phyloP scores from a whole-genome alignment of 2,113 vertebrate genomes.

The Calidris pygmaea region DNA sequence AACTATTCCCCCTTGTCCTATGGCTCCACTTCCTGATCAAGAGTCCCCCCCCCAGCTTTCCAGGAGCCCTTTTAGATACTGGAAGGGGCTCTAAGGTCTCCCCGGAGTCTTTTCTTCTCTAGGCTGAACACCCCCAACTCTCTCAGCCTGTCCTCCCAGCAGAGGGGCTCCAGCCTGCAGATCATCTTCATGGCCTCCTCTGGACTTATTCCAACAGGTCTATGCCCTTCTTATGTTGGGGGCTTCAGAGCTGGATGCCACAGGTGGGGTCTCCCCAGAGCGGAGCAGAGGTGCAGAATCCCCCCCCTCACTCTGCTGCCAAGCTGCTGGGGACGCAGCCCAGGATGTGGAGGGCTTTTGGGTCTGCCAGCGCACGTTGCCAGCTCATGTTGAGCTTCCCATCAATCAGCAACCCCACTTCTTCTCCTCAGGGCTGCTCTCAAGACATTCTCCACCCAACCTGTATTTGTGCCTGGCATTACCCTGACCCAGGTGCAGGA shows the following conservation, averaged over 20 bases:
- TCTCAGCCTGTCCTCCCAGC: not conserved
- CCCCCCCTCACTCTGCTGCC: not conserved
- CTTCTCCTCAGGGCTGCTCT: not conserved
- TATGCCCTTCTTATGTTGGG: not conserved
- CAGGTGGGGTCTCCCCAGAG: not conserved
- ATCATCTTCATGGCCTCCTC: not conserved
- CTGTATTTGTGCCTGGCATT: not conserved
- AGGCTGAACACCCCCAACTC: not conserved
- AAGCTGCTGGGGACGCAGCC: not conserved
- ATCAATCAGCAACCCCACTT: not conserved
- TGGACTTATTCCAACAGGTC: not conserved
- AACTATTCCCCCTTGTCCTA: not conserved
- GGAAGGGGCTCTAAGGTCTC: not conserved
- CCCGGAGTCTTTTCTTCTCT: not conserved
- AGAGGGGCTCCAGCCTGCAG: not conserved
- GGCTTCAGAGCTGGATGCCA: not conserved
- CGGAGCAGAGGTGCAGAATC: not conserved
- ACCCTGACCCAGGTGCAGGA: not conserved
- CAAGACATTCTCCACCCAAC: not conserved
- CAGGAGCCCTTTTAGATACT: too few relatives aligned
- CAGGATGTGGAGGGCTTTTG: not conserved
- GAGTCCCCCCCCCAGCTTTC: not conserved
- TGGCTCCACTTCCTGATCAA: not conserved
- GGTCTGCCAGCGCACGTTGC: accelerated
- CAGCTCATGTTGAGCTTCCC: not conserved